Percentiles rank a stretch among this genome's conserved stretches.
Evolutionary conservation across 2,113 vertebrate species (phyloP).

Genomic region (Callocephalon fimbriatum): DNA sequence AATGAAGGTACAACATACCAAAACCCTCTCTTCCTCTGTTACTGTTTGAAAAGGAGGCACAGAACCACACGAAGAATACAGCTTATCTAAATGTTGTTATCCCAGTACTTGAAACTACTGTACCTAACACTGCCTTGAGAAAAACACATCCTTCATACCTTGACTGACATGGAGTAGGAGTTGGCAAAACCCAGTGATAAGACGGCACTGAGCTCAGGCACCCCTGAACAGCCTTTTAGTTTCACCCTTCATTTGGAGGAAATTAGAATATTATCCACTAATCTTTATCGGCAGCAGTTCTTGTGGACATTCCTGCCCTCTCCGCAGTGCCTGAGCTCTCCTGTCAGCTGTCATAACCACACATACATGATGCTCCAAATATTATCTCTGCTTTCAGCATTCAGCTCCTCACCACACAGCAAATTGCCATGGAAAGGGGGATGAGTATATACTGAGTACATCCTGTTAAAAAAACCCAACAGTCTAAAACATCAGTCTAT

Average conservation of each 20-base stretch:
- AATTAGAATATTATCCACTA: background rate
- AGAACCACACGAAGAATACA: conserved; percentile 56
- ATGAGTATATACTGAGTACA: background rate
- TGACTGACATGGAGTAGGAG: background rate
- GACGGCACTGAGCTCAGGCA: background rate
- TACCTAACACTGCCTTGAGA: background rate
- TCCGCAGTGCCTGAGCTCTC: background rate
- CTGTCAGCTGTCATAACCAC: conserved; percentile 37
- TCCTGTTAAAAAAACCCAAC: background rate
- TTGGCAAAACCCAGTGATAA: background rate
- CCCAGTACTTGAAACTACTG: background rate
- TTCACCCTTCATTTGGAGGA: background rate
- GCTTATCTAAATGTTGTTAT: conserved; percentile 4
- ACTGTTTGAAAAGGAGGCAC: conserved; percentile 58
- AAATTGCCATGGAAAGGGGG: background rate
- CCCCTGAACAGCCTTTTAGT: background rate
- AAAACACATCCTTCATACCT: background rate
- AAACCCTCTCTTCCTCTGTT: background rate
- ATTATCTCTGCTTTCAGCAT: conserved; percentile 1
- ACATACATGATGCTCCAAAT: background rate
- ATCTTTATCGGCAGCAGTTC: background rate
- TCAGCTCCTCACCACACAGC: background rate
- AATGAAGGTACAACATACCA: conserved; percentile 13
- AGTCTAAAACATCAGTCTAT: background rate
- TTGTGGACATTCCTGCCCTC: background rate